Conservation (phyloP, 2,888 invertebrate genomes). For the Synergus umbraculus region DNA sequence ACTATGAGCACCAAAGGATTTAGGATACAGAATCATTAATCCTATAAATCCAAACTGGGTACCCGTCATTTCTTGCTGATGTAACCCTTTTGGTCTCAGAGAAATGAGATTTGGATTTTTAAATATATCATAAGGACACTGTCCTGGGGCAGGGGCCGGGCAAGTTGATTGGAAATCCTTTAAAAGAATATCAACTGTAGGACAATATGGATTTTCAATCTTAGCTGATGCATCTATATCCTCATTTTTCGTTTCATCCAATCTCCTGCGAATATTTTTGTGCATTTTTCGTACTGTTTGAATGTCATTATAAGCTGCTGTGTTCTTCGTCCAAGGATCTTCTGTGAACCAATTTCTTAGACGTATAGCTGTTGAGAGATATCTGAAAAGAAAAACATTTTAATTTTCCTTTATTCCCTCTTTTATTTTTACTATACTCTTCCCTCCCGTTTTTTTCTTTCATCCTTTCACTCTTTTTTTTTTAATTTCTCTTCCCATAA, state of each 20-base stretch:
- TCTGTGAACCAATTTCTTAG: constrained; percentile 78
- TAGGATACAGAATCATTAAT: constrained; percentile 76
- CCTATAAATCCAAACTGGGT: constrained; percentile 80
- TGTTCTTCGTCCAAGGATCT: constrained; percentile 77
- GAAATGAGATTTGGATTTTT: background rate
- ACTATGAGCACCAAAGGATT: constrained; percentile 73
- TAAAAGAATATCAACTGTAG: constrained; percentile 48
- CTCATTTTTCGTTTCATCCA: constrained; percentile 57
- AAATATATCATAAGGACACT: constrained; percentile 58
- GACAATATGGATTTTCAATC: constrained; percentile 61
- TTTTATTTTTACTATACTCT: background rate
- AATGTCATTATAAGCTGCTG: constrained; percentile 76
- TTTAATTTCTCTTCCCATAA: background rate
- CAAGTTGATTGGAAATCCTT: constrained; percentile 62
- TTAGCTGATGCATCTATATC: constrained; percentile 55
- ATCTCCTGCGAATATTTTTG: constrained; percentile 65
- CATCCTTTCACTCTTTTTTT: background rate
- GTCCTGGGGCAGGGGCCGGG: constrained; percentile 54
- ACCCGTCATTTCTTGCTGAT: constrained; percentile 79
- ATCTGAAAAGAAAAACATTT: constrained; percentile 60
- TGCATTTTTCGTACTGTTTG: constrained; percentile 77
- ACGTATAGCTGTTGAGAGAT: constrained; percentile 77
- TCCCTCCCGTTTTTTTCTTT: background rate
- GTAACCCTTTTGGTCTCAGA: constrained; percentile 63
- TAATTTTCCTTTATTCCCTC: background rate